These are phyloP conservation scores for Automeris io DNA, from an alignment of 2,888 invertebrate species.

Conservation along the genomic window DNA sequence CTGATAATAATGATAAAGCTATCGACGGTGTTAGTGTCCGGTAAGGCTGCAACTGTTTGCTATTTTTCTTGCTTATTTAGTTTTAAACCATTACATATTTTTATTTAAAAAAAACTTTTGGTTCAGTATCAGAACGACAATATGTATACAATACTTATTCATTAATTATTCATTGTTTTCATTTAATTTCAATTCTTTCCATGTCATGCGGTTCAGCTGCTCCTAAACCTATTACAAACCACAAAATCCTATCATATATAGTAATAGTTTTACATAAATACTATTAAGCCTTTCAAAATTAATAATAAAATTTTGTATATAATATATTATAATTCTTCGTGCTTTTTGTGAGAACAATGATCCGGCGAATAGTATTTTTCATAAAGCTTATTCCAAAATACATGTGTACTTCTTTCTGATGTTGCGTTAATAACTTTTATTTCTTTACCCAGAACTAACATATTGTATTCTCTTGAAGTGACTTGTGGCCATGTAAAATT, in stretches of 20 bases:
- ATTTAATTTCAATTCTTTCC: too few relatives aligned
- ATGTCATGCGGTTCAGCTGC: too few relatives aligned
- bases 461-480: conserved; percentile 31
- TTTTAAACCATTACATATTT: too few relatives aligned
- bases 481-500: conserved; percentile 47
- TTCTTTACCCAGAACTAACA: conserved; percentile 39
- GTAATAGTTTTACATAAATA: not conserved
- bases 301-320: not conserved
- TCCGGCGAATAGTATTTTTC: conserved; percentile 36
- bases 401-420: conserved; percentile 39
- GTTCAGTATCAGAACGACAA: too few relatives aligned
- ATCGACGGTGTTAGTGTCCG: conserved; percentile 55
- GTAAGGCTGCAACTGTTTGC: conserved; percentile 30
- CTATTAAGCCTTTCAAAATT: not conserved
- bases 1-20: conserved; percentile 62
- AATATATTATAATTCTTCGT: conserved; percentile 44
- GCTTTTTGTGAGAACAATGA: conserved; percentile 29
- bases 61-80: too few relatives aligned
- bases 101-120: too few relatives aligned
- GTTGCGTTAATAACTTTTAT: conserved; percentile 32
- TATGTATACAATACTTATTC: too few relatives aligned
- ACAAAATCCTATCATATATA: not conserved
- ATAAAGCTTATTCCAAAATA: conserved; percentile 57
- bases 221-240: too few relatives aligned
- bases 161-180: too few relatives aligned